Base-by-base conservation (phyloP, 2,888 invertebrate species). In the Elmis aenea region DNA sequence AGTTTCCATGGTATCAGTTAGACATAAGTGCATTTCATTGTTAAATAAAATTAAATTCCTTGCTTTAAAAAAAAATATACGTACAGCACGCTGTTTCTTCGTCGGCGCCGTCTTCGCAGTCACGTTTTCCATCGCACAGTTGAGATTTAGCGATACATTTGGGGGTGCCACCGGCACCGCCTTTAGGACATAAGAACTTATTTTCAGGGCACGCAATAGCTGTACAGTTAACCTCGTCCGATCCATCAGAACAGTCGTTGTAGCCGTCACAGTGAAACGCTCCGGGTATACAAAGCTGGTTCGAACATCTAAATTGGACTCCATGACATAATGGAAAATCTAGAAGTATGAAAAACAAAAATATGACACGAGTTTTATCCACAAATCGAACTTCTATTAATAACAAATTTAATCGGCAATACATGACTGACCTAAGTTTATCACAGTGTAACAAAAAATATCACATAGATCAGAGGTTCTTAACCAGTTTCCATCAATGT, bases 41-140 rank as follows among this genome's bases (percentile, higher is more conserved):
- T 10, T 5, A 9, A 25, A 25, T 26, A 26, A 26, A 26, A 26
- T 26, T 9, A 26, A 26, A 13, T 26, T 11, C 1, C 13, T 26
- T 14, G 1, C 3, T 2, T 12, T 2, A 2, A 21, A 12, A 31
- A 15, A n/a, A 4, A 45, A 41, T 35, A 44, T 50, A 81, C 86
- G 84, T 68, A 91, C 92, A 91, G 64, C 93, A 93, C 43, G 86
- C 86, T 4, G 78, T 74, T 58, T 85, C 85, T 64, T 93, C 93
- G 62, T 96, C 95, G 30, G 89, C 85, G 25, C 85, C 84, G 64
- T 95, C 94, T 43, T 85, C 85, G 58, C 95, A 95, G 65, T 96
- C 95, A 44, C 77, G 74, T 61, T 88, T 87, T 1, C 88, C 89
- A 61, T 96, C 91, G 65, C 95, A 96, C 10, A 95, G 76, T 66